phyloP scores from a whole-genome alignment of 2,888 invertebrate species.

The Philereme transversata region DNA sequence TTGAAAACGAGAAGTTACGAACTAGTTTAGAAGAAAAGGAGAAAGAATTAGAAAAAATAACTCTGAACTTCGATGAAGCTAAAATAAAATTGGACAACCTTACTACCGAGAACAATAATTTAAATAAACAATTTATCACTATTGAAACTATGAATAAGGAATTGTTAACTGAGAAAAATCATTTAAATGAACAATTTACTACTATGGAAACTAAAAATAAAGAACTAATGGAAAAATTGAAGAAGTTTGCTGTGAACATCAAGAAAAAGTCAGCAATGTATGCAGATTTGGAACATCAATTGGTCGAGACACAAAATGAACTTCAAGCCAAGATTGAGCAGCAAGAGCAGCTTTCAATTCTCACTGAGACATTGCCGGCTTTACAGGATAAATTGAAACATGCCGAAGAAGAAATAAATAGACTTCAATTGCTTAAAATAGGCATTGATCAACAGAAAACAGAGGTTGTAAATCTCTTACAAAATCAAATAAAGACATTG shows the following conservation, averaged over 20 bases:
- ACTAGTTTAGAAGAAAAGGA: conserved; percentile 82
- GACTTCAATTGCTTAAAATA: conserved; percentile 58
- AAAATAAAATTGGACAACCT: conserved; percentile 66
- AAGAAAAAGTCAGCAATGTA: conserved; percentile 88
- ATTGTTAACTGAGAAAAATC: conserved; percentile 74
- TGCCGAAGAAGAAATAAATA: conserved; percentile 69
- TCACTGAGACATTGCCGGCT: conserved; percentile 64
- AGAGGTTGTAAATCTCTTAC: conserved; percentile 51
- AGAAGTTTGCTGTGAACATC: conserved; percentile 89
- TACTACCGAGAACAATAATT: conserved; percentile 69
- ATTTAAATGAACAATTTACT: conserved; percentile 47
- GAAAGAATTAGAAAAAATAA: conserved; percentile 70
- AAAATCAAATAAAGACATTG: conserved; percentile 52
- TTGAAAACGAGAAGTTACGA: conserved; percentile 86
- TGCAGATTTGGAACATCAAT: conserved; percentile 85
- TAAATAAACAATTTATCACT: conserved; percentile 63
- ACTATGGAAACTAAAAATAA: conserved; percentile 86
- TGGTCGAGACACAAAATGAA: conserved; percentile 63
- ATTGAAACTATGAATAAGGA: conserved; percentile 86
- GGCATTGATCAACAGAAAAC: conserved; percentile 59
- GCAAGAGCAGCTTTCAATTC: conserved; percentile 62
- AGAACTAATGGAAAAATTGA: conserved; percentile 89
- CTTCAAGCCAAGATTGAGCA: conserved; percentile 59
- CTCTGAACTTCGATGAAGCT: conserved; percentile 72
- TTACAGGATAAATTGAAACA: conserved; percentile 69